Evolutionary conservation across 1,140 invertebrate species (phyloP).

Genomic region (Pseudomyrmex flavicornis): DNA sequence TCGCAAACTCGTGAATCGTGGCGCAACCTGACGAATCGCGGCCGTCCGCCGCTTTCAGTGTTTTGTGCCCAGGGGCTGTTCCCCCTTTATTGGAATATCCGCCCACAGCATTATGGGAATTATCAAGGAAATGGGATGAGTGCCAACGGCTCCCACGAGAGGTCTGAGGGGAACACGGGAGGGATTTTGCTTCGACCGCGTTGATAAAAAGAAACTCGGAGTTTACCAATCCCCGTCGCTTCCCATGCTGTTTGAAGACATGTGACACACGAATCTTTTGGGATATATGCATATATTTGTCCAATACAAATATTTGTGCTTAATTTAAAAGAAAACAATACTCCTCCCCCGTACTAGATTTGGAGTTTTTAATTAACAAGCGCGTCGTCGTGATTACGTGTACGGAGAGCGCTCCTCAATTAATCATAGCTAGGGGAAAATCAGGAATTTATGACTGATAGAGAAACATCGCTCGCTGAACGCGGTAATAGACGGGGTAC

Average conservation of each 20-base stretch:
- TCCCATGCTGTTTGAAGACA: neutral
- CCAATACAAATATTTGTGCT: neutral
- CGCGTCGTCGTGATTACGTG: neutral
- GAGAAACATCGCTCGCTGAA: slow-evolving; percentile 19
- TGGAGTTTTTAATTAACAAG: no score
- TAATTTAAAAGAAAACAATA: neutral
- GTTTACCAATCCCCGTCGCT: slow-evolving; percentile 22
- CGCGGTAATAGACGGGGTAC: neutral
- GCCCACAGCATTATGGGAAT: slow-evolving; percentile 85
- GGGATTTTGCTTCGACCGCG: slow-evolving; percentile 56
- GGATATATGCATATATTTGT: no score
- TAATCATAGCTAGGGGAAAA: neutral
- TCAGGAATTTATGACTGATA: neutral
- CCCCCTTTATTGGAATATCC: slow-evolving; percentile 85
- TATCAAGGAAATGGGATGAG: slow-evolving; percentile 84
- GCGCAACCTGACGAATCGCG: slow-evolving; percentile 78
- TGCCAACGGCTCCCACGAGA: slow-evolving; percentile 75
- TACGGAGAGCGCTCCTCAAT: neutral
- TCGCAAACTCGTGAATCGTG: slow-evolving; percentile 75
- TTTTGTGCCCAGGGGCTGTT: slow-evolving; percentile 75
- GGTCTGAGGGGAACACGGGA: slow-evolving; percentile 65
- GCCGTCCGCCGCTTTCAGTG: slow-evolving; percentile 74
- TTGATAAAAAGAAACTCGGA: slow-evolving; percentile 51
- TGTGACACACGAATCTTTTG: neutral
- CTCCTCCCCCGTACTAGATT: no score